Evolutionary conservation across 2,797 vertebrate species (phyloP), one percentile per base, ranked within the genome.

Genomic region (Allobates femoralis): DNA sequence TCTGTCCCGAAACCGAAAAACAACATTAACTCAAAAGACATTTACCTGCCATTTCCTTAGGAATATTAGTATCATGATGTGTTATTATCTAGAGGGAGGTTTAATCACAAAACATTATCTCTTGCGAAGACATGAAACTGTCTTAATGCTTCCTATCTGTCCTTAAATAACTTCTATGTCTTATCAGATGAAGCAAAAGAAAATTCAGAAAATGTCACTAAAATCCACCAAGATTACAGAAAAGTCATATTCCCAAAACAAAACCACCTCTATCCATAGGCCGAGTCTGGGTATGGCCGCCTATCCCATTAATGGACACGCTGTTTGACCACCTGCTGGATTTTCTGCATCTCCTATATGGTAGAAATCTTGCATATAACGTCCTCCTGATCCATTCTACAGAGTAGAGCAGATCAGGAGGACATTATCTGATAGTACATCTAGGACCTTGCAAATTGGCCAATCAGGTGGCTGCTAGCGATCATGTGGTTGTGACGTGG

Each of bases 51-150:
- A 53, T 53, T 76, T 51, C 16, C 26, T 26, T 34, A 5, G 10
- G 23, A 56, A 23, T 18, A 11, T 12, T 19, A 77, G 53, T 77
- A 30, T 56, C 16, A 75, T 15, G n/a, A 53, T 75, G n/a, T 55
- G 19, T 77, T 55, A 34, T 58, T 77, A 37, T 19, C 32, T 77
- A 18, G 23, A 28, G n/a, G 73, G 50, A n/a, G 51, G 46, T 53
- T 75, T 26, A 51, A 75, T 16, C 28, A 77, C 32, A 55, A 77
- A 14, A 77, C 75, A 77, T 77, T 77, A 77, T 8, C 2, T 32
- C 28, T 32, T 16, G 8, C 12, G n/a, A 76, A 76, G 53, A 0
- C 28, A 76, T 30, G 51, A 55, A 76, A 26, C 28, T 55, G 11
- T 56, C 51, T 77, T 77, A 8, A 56, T 15, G 46, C 30, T 26